Base-by-base conservation (phyloP, 2,113 vertebrate genomes). In the Porphyrio hochstetteri region DNA sequence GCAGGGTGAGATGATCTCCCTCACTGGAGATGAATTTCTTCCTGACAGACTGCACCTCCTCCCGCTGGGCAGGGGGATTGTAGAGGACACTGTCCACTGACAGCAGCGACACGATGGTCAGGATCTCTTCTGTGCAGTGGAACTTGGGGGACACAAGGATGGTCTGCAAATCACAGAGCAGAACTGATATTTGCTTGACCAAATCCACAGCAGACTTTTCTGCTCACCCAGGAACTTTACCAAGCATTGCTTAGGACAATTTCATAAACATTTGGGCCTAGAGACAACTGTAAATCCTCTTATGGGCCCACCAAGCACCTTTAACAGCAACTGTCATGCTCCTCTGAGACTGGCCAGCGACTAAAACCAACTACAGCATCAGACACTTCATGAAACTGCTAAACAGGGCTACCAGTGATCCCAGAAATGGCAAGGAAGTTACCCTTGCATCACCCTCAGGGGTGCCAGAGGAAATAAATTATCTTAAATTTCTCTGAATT, bases 11-110 rank as follows among this genome's bases (percentile, higher is more conserved):
- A 86, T 99, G 99, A 88, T 99, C 99, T 4, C 99, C 99, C 93
- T 99, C 99, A 2, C 99, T 99, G 88, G 99, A 99, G 64, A 97
- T 97, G 95, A 99, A 99, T 92, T 99, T 99, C 97, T 97, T 99
- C 70, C 99, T 98, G n/a, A 96, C 93, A 0, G 98, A 94, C 2
- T 99, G 98, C 42, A 99, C 99, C 42, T 99, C 99, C 0, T 99
- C 99, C 59, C 99, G 87, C 67, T 98, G 98, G 17, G 98, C 97
- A 0, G 99, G 98, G 4, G 99, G 99, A 83, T 98, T 99, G 94
- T 98, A 98, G 29, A 99, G 98, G 48, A 99, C 98, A 1, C 98
- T 99, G 97, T 99, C 99, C 98, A 99, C 99, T 0, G 99, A 99
- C 1, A 99, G 96, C 95, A 99, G 97, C 0, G 99, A 98, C 36